Evolutionary conservation across 2,888 invertebrate species (phyloP).

Genomic region (Ceramica pisi): DNA sequence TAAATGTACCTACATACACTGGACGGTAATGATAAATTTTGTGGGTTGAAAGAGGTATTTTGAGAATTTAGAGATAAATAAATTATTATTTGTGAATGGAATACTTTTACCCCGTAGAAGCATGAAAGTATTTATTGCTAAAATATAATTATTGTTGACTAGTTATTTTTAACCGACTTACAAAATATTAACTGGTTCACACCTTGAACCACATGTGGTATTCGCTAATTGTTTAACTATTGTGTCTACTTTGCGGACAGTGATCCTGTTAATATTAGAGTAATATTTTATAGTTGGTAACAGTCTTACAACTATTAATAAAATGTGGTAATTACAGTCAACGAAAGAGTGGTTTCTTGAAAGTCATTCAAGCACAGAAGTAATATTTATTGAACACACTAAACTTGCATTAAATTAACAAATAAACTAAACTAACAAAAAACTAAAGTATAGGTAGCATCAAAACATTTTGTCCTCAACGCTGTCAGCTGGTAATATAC

Average conservation of each 20-base stretch:
- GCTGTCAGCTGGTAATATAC: too few relatives aligned
- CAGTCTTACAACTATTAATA: background rate
- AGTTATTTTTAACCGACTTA: too few relatives aligned
- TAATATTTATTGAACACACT: too few relatives aligned
- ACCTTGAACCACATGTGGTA: too few relatives aligned
- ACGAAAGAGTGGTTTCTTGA: background rate
- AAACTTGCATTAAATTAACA: too few relatives aligned
- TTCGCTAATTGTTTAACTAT: too few relatives aligned
- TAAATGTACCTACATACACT: constrained; percentile 31
- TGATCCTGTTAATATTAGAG: too few relatives aligned
- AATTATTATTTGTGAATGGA: background rate
- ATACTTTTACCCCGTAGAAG: background rate
- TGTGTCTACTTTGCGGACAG: too few relatives aligned
- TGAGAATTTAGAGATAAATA: background rate
- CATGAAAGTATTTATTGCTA: background rate
- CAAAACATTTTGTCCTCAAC: too few relatives aligned
- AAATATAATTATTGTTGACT: background rate
- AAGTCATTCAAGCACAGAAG: background rate
- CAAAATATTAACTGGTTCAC: too few relatives aligned
- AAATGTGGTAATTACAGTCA: background rate
- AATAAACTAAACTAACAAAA: too few relatives aligned
- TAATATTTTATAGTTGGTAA: background rate
- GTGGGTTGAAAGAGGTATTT: background rate
- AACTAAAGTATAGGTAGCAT: too few relatives aligned
- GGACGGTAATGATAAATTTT: constrained; percentile 12